These are phyloP conservation scores for Hydractinia symbiolongicarpus DNA, from an alignment of 30 jellyfish, hydroid and myxozoan genomes.

Conservation along the genomic window DNA sequence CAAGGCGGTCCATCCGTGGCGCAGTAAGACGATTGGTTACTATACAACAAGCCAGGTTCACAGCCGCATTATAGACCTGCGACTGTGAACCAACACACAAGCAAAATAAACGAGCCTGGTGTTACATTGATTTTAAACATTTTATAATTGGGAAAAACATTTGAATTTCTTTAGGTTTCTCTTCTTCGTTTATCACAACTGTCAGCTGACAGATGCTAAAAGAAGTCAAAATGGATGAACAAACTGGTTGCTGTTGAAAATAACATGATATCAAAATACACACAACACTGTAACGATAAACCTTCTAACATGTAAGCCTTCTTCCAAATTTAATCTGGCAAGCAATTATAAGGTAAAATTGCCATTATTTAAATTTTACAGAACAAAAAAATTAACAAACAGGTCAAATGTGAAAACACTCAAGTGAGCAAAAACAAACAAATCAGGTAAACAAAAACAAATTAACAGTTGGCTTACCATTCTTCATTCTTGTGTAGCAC, in stretches of 20 bases:
- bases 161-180: neutral
- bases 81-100: slow-evolving; percentile 34
- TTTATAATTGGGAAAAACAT: neutral
- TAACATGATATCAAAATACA: neutral
- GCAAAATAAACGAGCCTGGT: slow-evolving; percentile 33
- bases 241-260: neutral
- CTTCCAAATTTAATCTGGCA: neutral
- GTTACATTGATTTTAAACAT: neutral
- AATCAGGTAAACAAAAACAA: too few relatives aligned
- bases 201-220: slow-evolving; percentile 23
- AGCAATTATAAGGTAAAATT: neutral
- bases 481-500: slow-evolving; percentile 88
- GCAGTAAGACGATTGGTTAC: too few relatives aligned
- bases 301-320: neutral
- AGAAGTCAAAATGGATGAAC: slow-evolving; percentile 1
- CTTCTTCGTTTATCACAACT: slow-evolving; percentile 7
- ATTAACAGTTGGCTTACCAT: slow-evolving; percentile 50
- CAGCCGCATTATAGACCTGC: slow-evolving; percentile 38
- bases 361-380: too few relatives aligned
- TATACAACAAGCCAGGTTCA: neutral
- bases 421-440: neutral
- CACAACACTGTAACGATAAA: neutral
- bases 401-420: neutral
- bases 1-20: too few relatives aligned
- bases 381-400: too few relatives aligned